These are phyloP conservation scores for Beaufortia kweichowensis DNA, from an alignment of 2,113 vertebrate genomes.

Conservation along the genomic window DNA sequence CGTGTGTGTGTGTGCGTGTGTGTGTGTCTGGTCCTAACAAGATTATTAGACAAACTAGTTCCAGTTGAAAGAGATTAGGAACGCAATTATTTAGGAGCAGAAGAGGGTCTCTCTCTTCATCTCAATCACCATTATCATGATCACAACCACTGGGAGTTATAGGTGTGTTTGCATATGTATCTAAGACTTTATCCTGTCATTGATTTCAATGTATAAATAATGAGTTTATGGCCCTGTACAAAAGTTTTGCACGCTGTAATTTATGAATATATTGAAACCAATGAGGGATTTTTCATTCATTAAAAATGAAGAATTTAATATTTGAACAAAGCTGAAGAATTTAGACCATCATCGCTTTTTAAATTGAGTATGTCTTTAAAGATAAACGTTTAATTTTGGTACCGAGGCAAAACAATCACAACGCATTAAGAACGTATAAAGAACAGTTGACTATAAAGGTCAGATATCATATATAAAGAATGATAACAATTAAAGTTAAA, in stretches of 20 bases:
- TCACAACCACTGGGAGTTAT: conserved; percentile 18
- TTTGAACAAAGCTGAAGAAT: conserved; percentile 10
- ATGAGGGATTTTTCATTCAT: conserved; percentile 6
- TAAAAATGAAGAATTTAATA: neutral
- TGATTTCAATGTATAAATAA: too few relatives aligned
- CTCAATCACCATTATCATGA: conserved; percentile 25
- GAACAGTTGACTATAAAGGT: too few relatives aligned
- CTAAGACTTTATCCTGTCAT: conserved; percentile 28
- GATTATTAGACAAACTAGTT: conserved; percentile 58
- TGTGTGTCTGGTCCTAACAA: conserved; percentile 45
- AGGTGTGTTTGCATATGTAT: conserved; percentile 22
- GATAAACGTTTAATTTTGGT: neutral
- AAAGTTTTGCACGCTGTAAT: conserved; percentile 27
- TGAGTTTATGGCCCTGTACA: too few relatives aligned
- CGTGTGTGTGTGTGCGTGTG: conserved; percentile 15
- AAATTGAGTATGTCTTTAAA: neutral
- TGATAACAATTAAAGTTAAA: too few relatives aligned
- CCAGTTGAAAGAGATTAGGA: conserved; percentile 58
- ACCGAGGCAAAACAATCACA: neutral
- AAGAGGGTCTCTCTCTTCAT: conserved; percentile 22
- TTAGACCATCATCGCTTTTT: conserved; percentile 5
- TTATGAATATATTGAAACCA: conserved; percentile 28
- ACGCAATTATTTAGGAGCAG: conserved; percentile 47
- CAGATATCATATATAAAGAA: too few relatives aligned
- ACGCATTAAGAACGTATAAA: too few relatives aligned